Percentiles rank a stretch among this genome's conserved stretches.
These are phyloP conservation scores for Plebejus argus DNA, from an alignment of 2,888 invertebrate species.

Conservation along the genomic window DNA sequence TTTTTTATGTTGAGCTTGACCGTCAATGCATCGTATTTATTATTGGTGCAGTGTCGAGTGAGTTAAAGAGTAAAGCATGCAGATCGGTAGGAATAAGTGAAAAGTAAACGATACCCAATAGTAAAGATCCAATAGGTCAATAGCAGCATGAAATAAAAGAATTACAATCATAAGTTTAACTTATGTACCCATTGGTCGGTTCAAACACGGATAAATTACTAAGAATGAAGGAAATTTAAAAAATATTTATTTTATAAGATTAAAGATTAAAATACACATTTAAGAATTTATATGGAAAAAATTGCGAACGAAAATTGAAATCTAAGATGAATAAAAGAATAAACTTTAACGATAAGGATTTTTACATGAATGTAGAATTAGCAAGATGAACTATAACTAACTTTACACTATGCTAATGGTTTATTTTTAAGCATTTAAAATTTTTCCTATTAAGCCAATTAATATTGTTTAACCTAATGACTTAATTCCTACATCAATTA, in stretches of 20 bases:
- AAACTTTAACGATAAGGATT: not conserved
- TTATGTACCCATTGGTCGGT: conserved; percentile 34
- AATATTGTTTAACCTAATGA: not conserved
- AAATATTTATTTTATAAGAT: not conserved
- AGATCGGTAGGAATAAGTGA: conserved; percentile 50
- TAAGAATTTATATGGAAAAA: not conserved
- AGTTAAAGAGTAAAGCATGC: conserved; percentile 58
- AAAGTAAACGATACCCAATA: conserved; percentile 70
- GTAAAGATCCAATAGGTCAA: conserved; percentile 73
- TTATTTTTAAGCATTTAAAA: not conserved
- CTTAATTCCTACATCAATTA: not conserved
- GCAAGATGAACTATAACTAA: not conserved
- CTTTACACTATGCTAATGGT: not conserved
- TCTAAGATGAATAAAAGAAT: conserved; percentile 10
- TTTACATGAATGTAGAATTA: not conserved
- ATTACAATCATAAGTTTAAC: conserved; percentile 71
- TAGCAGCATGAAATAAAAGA: conserved; percentile 74
- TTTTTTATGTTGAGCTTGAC: conserved; percentile 78
- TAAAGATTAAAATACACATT: not conserved
- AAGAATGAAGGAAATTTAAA: not conserved
- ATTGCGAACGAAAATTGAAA: not conserved
- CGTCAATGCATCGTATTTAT: conserved; percentile 67
- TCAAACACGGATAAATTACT: not conserved
- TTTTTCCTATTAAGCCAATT: not conserved
- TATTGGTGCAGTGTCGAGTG: conserved; percentile 67